Evolutionary conservation across 1,140 invertebrate genomes (phyloP).

Genomic region (Alviniconcha marisindica): DNA sequence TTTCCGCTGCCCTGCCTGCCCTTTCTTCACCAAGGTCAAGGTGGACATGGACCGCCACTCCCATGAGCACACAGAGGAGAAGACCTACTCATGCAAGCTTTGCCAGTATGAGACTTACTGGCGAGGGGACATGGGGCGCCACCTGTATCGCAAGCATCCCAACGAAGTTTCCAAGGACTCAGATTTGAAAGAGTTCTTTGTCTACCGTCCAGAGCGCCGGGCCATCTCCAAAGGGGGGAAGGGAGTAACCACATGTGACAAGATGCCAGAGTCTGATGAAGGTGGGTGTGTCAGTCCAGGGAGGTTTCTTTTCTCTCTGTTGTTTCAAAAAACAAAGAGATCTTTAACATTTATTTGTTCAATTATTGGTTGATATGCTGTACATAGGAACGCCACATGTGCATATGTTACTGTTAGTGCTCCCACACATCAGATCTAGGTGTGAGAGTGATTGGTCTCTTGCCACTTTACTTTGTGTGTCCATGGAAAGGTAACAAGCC

Average conservation of each 20-base stretch:
- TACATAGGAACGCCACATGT: no score
- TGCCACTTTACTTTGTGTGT: no score
- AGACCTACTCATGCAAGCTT: slow-evolving; percentile 71
- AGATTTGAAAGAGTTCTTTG: slow-evolving; percentile 41
- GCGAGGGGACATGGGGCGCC: slow-evolving; percentile 77
- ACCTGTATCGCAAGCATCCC: slow-evolving; percentile 70
- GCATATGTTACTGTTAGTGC: no score
- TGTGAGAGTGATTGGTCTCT: no score
- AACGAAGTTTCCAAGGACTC: slow-evolving; percentile 53
- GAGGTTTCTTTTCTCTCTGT: no score
- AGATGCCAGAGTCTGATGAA: no score
- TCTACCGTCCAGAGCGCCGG: slow-evolving; percentile 25
- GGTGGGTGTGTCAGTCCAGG: no score
- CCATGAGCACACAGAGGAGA: slow-evolving; percentile 65
- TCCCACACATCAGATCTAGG: no score
- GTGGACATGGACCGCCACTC: slow-evolving; percentile 70
- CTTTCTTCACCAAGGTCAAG: slow-evolving; percentile 65
- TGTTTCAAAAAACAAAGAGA: no score
- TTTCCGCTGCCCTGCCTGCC: slow-evolving; percentile 69
- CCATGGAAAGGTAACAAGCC: no score
- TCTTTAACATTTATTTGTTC: no score
- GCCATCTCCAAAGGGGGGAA: background rate
- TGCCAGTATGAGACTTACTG: slow-evolving; percentile 75
- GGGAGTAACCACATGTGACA: background rate
- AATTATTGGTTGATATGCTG: no score